phyloP scores from a whole-genome alignment of 2,797 vertebrate species.

The Neosilurus hyrtlii region DNA sequence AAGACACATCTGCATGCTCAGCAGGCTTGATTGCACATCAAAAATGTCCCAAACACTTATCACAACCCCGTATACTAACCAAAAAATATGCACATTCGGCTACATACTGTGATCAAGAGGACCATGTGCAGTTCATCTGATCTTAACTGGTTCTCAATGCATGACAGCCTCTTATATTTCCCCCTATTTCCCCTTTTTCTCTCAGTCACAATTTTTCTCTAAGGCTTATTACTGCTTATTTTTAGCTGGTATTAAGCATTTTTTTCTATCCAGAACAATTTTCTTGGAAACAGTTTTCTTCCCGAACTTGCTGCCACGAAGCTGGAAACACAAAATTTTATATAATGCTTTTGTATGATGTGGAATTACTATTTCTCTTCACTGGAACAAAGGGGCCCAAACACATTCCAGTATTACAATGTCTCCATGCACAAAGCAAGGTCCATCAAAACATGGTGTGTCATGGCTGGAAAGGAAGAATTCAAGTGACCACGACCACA shows the following conservation, averaged over 20 bases:
- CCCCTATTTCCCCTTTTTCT: not conserved
- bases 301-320: not conserved
- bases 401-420: not conserved
- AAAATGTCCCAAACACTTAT: not conserved
- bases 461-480: not conserved
- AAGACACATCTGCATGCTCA: constrained; percentile 31
- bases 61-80: not conserved
- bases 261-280: not conserved
- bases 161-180: not conserved
- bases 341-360: not conserved
- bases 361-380: not conserved
- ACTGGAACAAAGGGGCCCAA: not conserved
- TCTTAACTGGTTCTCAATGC: not conserved
- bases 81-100: not conserved
- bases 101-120: not conserved
- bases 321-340: not conserved
- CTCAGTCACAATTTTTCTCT: not conserved
- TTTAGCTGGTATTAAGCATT: not conserved
- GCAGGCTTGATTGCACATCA: not conserved
- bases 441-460: not conserved
- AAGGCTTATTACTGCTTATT: not conserved
- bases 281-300: not conserved
- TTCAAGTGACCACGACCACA: not conserved
- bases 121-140: not conserved
- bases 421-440: not conserved